A percentile compares a stretch with the other conserved stretches of the same genome.
These are phyloP conservation scores for Enteromius trimaculatus DNA, from an alignment of 2,797 vertebrate genomes.

Conservation along the genomic window DNA sequence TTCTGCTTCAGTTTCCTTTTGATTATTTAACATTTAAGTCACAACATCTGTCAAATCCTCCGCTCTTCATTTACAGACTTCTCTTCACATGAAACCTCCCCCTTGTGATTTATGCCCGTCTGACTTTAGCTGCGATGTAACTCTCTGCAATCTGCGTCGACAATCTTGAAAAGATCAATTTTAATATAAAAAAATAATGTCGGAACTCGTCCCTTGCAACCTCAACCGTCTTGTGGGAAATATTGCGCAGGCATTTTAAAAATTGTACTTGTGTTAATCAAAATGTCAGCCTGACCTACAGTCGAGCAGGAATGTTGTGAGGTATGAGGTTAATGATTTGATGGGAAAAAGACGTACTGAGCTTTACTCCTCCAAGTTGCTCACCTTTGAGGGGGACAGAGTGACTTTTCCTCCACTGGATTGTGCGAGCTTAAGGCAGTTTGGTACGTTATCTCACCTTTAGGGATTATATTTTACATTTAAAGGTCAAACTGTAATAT, in stretches of 20 bases:
- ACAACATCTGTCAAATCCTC: conserved; percentile 65
- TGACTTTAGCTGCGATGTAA: conserved; percentile 56
- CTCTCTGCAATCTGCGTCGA: conserved; percentile 68
- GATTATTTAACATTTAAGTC: conserved; percentile 58
- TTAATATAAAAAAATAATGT: conserved; percentile 67
- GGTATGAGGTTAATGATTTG: conserved; percentile 36
- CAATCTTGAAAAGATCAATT: conserved; percentile 74
- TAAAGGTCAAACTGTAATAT: conserved; percentile 28
- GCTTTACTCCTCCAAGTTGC: background rate
- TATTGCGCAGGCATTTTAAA: conserved; percentile 69
- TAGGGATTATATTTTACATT: conserved; percentile 29
- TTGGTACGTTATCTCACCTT: conserved; percentile 13
- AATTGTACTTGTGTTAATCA: conserved; percentile 74
- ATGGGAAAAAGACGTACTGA: conserved; percentile 12
- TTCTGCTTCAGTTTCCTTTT: conserved; percentile 23
- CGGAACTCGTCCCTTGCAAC: conserved; percentile 65
- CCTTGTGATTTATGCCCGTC: conserved; percentile 72
- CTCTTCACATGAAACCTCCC: conserved; percentile 60
- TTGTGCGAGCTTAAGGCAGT: conserved; percentile 1
- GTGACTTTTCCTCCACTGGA: conserved; percentile 4
- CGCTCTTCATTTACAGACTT: conserved; percentile 62
- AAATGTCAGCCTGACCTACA: conserved; percentile 71
- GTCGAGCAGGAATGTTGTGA: conserved; percentile 23
- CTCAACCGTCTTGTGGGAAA: conserved; percentile 71
- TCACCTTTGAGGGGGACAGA: conserved; percentile 4